These are phyloP conservation scores for Amiota mariae DNA, from an alignment of 2,888 invertebrate genomes.

Conservation along the genomic window DNA sequence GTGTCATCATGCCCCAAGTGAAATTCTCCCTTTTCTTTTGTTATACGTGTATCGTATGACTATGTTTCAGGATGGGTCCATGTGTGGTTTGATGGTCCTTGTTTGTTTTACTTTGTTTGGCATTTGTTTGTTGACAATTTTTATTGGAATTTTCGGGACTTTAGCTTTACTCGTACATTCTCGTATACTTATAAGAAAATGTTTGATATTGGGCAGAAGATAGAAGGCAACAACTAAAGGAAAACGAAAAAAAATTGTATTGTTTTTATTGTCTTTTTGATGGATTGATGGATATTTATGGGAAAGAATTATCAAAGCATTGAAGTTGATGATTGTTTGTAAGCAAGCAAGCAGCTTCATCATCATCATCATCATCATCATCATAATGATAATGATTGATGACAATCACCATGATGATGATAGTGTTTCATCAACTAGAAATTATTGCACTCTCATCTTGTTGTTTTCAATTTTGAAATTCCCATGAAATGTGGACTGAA, in stretches of 20 bases:
- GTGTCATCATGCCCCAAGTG: neutral
- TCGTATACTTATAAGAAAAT: neutral
- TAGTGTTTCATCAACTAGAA: too few relatives aligned
- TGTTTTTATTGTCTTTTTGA: neutral
- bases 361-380: too few relatives aligned
- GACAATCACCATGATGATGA: too few relatives aligned
- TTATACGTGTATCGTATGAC: too few relatives aligned
- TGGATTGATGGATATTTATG: neutral
- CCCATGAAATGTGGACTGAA: too few relatives aligned
- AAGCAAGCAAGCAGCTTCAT: too few relatives aligned
- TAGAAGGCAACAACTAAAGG: neutral
- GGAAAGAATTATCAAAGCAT: neutral
- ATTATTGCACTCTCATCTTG: too few relatives aligned
- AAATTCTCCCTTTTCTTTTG: neutral
- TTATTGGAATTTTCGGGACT: conserved; percentile 2
- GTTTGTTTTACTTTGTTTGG: too few relatives aligned
- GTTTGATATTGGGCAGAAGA: neutral
- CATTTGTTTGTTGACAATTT: conserved; percentile 5
- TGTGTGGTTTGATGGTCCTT: neutral
- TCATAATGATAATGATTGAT: too few relatives aligned
- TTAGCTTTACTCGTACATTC: neutral
- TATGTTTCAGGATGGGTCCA: neutral
- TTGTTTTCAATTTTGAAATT: too few relatives aligned
- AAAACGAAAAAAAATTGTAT: neutral
- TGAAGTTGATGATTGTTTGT: neutral